Conservation (phyloP, 2,888 invertebrate species). For the Chloroclysta siterata region DNA sequence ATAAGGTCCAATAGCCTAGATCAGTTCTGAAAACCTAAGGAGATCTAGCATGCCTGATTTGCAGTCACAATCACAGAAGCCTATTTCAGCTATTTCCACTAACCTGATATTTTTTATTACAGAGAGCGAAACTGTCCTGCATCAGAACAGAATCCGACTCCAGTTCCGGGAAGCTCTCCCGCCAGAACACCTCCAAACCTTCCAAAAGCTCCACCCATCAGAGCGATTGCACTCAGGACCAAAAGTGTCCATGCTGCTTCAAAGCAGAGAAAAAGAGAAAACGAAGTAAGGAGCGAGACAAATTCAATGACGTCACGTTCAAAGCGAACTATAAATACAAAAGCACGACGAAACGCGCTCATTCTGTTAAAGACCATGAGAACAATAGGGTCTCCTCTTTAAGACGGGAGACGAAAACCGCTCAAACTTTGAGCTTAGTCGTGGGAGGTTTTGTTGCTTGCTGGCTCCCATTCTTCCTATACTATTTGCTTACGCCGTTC, state of each 20-base stretch:
- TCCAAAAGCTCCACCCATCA: constrained; percentile 68
- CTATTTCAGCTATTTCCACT: too few relatives aligned
- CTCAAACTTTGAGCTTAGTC: constrained; percentile 93
- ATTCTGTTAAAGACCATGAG: constrained; percentile 83
- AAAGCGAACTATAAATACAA: constrained; percentile 78
- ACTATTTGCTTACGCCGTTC: constrained; percentile 92
- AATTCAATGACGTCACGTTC: constrained; percentile 72
- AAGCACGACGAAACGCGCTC: constrained; percentile 72
- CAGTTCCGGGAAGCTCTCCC: constrained; percentile 74
- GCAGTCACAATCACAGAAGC: too few relatives aligned
- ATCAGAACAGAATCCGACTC: constrained; percentile 80
- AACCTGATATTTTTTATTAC: constrained; percentile 55
- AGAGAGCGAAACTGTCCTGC: constrained; percentile 75
- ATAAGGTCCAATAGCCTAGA: too few relatives aligned
- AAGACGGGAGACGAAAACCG: constrained; percentile 93
- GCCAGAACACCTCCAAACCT: constrained; percentile 73
- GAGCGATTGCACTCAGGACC: constrained; percentile 71
- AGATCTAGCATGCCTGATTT: too few relatives aligned
- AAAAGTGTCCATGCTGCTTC: constrained; percentile 78
- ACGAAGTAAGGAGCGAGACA: constrained; percentile 65
- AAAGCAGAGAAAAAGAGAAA: constrained; percentile 53
- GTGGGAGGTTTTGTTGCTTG: constrained; percentile 95
- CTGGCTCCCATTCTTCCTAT: constrained; percentile 95
- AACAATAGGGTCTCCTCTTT: constrained; percentile 88
- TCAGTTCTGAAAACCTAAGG: too few relatives aligned